Conservation (phyloP, 2,113 vertebrate genomes). For the Serinus canaria region DNA sequence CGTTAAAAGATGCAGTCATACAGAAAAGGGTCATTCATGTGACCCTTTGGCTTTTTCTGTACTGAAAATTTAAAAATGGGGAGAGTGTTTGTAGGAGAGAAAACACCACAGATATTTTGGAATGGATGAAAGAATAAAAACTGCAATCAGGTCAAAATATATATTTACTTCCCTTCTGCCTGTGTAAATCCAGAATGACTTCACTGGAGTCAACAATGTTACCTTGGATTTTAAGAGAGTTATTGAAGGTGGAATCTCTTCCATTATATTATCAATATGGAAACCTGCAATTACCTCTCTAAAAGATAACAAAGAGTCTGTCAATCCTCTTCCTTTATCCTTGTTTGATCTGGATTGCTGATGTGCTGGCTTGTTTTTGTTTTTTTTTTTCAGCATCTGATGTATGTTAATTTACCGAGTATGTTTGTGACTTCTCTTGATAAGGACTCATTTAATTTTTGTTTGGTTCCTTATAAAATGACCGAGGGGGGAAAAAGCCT, state of each 20-base stretch:
- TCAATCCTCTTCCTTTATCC: constrained; percentile 28
- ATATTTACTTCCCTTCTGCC: not conserved
- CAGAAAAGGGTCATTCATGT: not conserved
- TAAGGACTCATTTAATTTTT: not conserved
- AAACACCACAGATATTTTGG: not conserved
- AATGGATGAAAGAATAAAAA: not conserved
- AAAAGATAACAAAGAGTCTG: constrained; percentile 12
- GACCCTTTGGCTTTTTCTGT: not conserved
- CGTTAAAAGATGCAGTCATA: not conserved
- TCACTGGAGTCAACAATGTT: not conserved
- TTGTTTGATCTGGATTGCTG: constrained; percentile 9
- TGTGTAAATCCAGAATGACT: not conserved
- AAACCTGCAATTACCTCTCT: constrained; percentile 1
- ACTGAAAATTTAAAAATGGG: not conserved
- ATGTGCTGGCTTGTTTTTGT: not conserved
- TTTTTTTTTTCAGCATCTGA: not conserved
- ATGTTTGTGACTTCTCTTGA: not conserved
- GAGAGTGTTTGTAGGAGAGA: not conserved
- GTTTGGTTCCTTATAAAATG: not conserved
- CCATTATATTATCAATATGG: constrained; percentile 6
- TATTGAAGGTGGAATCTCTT: not conserved
- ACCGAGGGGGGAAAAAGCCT: fast-evolving
- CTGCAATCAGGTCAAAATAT: not conserved
- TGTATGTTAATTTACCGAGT: not conserved
- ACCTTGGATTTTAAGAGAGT: constrained; percentile 1